Conservation (phyloP, 2,113 vertebrate genomes). For the Girardinichthys multiradiatus region DNA sequence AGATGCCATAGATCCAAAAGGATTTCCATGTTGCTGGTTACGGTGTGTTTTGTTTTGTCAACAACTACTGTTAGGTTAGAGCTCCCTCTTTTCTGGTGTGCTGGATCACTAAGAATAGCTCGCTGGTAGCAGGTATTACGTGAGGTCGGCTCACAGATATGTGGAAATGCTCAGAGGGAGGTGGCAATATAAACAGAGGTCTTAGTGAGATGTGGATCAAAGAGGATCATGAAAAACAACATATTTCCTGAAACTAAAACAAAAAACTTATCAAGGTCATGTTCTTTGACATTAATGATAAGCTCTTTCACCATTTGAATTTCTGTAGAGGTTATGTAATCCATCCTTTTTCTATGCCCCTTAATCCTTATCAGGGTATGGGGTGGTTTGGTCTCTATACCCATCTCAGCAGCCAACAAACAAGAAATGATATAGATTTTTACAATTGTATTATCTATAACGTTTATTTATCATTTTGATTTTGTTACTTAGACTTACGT, state of each 20-base stretch:
- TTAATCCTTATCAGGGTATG: too few species aligned
- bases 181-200: conserved; percentile 28
- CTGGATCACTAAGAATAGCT: conserved; percentile 56
- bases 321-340: too few species aligned
- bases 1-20: conserved; percentile 16
- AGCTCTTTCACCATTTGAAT: too few species aligned
- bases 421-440: too few species aligned
- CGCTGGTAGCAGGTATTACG: conserved; percentile 12
- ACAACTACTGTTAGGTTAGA: conserved; percentile 48
- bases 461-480: too few species aligned
- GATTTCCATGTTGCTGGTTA: conserved; percentile 53
- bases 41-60: conserved; percentile 54
- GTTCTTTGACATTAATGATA: too few species aligned
- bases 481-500: too few species aligned
- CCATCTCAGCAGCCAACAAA: too few species aligned
- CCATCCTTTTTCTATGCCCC: too few species aligned
- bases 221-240: not conserved
- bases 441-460: too few species aligned
- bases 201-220: conserved; percentile 7
- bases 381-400: too few species aligned
- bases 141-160: conserved; percentile 15
- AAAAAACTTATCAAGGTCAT: not conserved
- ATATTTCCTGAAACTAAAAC: not conserved
- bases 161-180: conserved; percentile 20
- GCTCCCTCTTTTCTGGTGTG: conserved; percentile 28